Evolutionary conservation across 2,113 vertebrate species (phyloP).

Genomic region (Boulengeromyrus knoepffleri): DNA sequence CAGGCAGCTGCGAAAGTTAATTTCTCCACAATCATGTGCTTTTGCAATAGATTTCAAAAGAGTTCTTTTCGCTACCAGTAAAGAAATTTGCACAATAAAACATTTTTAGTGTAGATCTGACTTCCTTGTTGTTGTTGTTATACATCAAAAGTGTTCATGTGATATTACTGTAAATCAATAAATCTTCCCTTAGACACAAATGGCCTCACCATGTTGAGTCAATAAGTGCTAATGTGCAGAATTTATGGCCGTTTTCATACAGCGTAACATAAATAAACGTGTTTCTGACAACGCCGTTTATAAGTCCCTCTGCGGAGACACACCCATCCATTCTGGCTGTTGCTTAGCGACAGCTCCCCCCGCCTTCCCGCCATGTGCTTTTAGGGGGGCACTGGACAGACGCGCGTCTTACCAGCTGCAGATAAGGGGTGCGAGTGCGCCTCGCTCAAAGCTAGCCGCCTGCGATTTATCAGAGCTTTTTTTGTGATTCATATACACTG

Average conservation of each 20-base stretch:
- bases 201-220: neutral
- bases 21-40: neutral
- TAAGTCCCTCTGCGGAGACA: conserved; percentile 7
- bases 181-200: neutral
- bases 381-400: conserved; percentile 56
- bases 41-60: neutral
- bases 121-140: neutral
- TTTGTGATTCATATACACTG: conserved; percentile 65
- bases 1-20: neutral
- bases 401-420: conserved; percentile 49
- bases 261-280: neutral
- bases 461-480: conserved; percentile 73
- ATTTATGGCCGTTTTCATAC: neutral
- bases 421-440: conserved; percentile 56
- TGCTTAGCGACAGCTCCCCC: conserved; percentile 53
- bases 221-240: neutral
- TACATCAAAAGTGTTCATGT: neutral
- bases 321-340: conserved; percentile 28
- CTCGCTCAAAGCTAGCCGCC: conserved; percentile 54
- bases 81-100: neutral
- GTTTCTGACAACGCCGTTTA: neutral
- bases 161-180: neutral
- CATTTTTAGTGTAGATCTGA: neutral
- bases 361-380: conserved; percentile 46
- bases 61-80: neutral